phyloP scores from a whole-genome alignment of 2,888 invertebrate genomes.

The Schizotus pectinicornis region DNA sequence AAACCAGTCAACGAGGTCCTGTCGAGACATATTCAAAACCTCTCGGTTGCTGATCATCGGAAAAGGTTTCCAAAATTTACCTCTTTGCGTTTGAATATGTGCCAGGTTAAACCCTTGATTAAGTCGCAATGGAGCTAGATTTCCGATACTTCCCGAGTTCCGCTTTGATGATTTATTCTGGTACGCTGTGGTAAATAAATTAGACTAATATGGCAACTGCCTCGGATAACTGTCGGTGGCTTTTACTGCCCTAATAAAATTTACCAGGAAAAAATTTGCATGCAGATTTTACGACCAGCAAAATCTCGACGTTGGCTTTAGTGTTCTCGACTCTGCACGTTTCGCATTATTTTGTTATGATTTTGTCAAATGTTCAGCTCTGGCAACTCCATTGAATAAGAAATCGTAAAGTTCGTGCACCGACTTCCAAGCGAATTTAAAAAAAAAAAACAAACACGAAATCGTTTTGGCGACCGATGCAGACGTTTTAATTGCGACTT shows the following conservation, averaged over 20 bases:
- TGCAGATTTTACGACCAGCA: slow-evolving; percentile 50
- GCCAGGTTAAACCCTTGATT: slow-evolving; percentile 17
- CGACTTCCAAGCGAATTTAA: slow-evolving; percentile 21
- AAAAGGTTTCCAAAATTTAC: no score
- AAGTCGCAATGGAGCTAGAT: slow-evolving; percentile 2
- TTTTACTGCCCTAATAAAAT: slow-evolving; percentile 45
- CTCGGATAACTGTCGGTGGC: slow-evolving; percentile 33
- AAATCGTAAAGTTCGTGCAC: slow-evolving; percentile 25
- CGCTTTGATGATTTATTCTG: background rate
- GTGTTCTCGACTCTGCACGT: slow-evolving; percentile 36
- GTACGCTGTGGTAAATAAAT: slow-evolving; percentile 30
- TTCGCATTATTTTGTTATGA: slow-evolving; percentile 41
- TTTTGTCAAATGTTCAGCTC: slow-evolving; percentile 35
- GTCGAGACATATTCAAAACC: no score
- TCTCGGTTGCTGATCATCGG: no score
- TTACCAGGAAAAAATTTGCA: slow-evolving; percentile 49
- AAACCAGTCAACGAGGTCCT: no score
- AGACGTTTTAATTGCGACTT: slow-evolving; percentile 2
- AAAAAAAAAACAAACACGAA: slow-evolving; percentile 7
- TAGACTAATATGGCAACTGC: slow-evolving; percentile 35
- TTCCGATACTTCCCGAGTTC: background rate
- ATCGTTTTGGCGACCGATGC: background rate
- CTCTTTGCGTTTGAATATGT: no score
- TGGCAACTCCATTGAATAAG: slow-evolving; percentile 27
- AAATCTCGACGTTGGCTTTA: slow-evolving; percentile 48